Evolutionary conservation across 2,797 vertebrate genomes (phyloP).

Genomic region (Lepidocolaptes lacrymiger): DNA sequence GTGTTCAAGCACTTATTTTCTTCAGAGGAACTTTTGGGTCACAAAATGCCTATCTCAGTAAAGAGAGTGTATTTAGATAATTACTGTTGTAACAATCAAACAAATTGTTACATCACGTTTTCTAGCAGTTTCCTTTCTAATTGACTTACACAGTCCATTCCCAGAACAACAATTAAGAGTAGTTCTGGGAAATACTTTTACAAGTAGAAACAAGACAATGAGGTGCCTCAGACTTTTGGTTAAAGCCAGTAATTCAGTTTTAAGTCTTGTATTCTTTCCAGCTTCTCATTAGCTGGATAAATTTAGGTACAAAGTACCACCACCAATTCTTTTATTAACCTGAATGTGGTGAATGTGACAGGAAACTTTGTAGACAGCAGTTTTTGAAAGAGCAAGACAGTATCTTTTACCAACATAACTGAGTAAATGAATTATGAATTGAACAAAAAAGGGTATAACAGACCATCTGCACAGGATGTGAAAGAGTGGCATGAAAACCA

Average conservation of each 20-base stretch:
- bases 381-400: background rate
- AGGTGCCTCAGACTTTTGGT: background rate
- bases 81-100: background rate
- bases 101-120: background rate
- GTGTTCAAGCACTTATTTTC: background rate
- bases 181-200: background rate
- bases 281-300: background rate
- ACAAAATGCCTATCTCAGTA: background rate
- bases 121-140: background rate
- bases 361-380: background rate
- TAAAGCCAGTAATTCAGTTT: background rate
- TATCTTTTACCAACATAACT: background rate
- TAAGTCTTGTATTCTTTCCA: background rate
- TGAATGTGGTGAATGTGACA: accelerated
- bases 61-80: background rate
- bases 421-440: accelerated
- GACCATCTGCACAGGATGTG: background rate
- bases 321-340: background rate
- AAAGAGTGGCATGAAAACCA: background rate
- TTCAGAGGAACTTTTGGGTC: background rate
- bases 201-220: background rate
- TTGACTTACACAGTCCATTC: background rate
- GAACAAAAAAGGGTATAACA: background rate
- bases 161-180: background rate
- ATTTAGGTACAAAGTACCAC: background rate